Evolutionary conservation across 2,888 invertebrate genomes (phyloP), one percentile per base, ranked within the genome.

Genomic region (Parascotia fuliginaria): DNA sequence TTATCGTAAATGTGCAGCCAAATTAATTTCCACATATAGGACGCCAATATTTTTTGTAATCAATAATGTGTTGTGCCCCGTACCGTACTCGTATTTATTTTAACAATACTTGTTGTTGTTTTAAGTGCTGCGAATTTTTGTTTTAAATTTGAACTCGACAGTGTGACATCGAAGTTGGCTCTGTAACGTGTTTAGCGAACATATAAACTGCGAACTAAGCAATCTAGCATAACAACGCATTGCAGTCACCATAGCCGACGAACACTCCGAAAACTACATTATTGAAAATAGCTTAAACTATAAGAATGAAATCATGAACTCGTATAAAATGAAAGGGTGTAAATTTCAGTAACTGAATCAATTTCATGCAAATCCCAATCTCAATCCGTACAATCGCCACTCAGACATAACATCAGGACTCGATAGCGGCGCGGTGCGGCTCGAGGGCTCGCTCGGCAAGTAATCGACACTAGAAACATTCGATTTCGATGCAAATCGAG

Each of bases 401-500:
- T 41, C 40, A 36, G 56, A 42, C 37, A 41, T 41, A 31, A 52
- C 37, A 45, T 39, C 34, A 38, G 34, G 19, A 24, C 31, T 33
- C 27, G 33, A 40, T 34, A 40, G 50, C 28, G 19, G 41, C 37
- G 29, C 12, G 32, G 14, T n/a, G 29, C 29, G 34, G 14, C 32
- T 27, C 40, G 38, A 50, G 55, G 57, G 46, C 47, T 43, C 50
- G 53, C 53, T 64, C 53, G 46, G 22, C 53, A 34, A 50, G 53
- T 60, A 65, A 61, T 62, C 60, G 63, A 55, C 58, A 50, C 60
- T 64, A 52, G 61, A 60, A 61, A 72, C 69, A 73, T 66, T 76
- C 66, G 60, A 76, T 70, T 75, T 66, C 56, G 56, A 73, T 70
- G 72, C 73, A 75, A 70, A 75, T 76, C 60, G 63, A 67, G 63